Evolutionary conservation across 2,888 invertebrate species (phyloP).

Genomic region (Leucophenga montana): DNA sequence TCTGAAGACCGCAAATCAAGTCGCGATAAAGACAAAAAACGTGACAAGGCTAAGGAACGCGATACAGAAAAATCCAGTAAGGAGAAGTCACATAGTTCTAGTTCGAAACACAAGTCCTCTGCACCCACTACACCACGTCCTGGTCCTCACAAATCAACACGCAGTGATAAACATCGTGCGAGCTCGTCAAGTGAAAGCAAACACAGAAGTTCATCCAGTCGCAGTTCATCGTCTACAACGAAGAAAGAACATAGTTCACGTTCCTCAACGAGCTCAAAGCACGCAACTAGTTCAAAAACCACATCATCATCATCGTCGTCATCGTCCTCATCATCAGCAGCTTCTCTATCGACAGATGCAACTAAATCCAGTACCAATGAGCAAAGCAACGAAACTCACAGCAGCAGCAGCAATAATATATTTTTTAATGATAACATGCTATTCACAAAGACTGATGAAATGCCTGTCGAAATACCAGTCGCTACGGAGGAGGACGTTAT

Average conservation of each 20-base stretch:
- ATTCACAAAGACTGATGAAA: slow-evolving; percentile 43
- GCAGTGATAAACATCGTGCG: slow-evolving; percentile 47
- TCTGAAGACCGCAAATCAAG: slow-evolving; percentile 45
- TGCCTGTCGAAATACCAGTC: slow-evolving; percentile 47
- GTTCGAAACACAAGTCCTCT: slow-evolving; percentile 51
- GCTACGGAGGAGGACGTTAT: slow-evolving; percentile 81
- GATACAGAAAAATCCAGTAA: slow-evolving; percentile 40
- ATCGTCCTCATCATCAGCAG: slow-evolving; percentile 29
- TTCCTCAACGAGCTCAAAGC: slow-evolving; percentile 34
- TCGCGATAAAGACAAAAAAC: slow-evolving; percentile 33
- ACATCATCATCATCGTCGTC: slow-evolving; percentile 45
- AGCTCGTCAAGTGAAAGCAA: slow-evolving; percentile 30
- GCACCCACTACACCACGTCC: slow-evolving; percentile 40
- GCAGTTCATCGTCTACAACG: slow-evolving; percentile 16
- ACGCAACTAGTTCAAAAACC: slow-evolving; percentile 36
- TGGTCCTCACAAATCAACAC: slow-evolving; percentile 50
- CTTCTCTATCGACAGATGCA: slow-evolving; percentile 34
- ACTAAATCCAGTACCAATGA: slow-evolving; percentile 34
- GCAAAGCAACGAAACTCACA: slow-evolving; percentile 20
- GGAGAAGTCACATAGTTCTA: slow-evolving; percentile 46
- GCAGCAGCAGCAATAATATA: not conserved
- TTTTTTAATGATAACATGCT: not conserved
- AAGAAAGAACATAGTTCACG: slow-evolving; percentile 22
- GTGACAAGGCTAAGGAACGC: slow-evolving; percentile 37
- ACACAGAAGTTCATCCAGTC: slow-evolving; percentile 26